Base-by-base conservation (phyloP, 2,113 vertebrate genomes). In the Hyperopisus bebe region DNA sequence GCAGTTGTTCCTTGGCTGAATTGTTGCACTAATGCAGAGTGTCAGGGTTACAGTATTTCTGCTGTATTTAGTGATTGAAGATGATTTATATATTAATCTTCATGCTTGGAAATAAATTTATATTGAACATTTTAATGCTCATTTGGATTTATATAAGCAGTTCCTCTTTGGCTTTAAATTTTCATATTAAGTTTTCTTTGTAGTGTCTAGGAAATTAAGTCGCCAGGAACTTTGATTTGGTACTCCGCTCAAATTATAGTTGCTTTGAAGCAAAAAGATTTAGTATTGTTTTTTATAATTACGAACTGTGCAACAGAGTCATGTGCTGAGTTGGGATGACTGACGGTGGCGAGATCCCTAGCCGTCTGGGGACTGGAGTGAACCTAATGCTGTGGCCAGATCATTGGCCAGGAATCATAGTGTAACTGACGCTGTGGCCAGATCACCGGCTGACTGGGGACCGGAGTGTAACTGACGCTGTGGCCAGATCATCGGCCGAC, bases 31-130 rank as follows among this genome's bases (percentile, higher is more conserved):
- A 50, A 47, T 66, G 9, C 62, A 66, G 53, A 13, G 27, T 19
- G 27, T 39, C 15, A 3, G n/a, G 85, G 2, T 39, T 87, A 53
- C 50, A 21, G 27, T 55, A 39, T 55, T 55, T 51, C n/a, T 53
- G 47, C 84, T 86, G 24, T 55, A 15, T 7, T 77, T 87, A 35
- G 15, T 87, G 21, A 53, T 31, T 31, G 10, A 50, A 31, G 24
- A n/a, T 86, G 24, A n/a, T 86, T 46, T 0, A 27, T 87, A 35
- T 9, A 48, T 51, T 31, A 5, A n/a, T 35, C 1, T 31, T 53
- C n/a, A 35, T 87, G 50, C 47, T 86, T 48, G 85, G 8, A 48
- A 87, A 51, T 86, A 48, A 50, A 86, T 86, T 86, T 74, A 15
- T 74, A 13, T 74, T 47, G 24, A 84, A 47, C 0, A 84, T 84